A percentile compares a stretch with the other conserved stretches of the same genome.
Conservation (phyloP, 2,113 vertebrate species). For the Phrynosoma blainvillii region DNA sequence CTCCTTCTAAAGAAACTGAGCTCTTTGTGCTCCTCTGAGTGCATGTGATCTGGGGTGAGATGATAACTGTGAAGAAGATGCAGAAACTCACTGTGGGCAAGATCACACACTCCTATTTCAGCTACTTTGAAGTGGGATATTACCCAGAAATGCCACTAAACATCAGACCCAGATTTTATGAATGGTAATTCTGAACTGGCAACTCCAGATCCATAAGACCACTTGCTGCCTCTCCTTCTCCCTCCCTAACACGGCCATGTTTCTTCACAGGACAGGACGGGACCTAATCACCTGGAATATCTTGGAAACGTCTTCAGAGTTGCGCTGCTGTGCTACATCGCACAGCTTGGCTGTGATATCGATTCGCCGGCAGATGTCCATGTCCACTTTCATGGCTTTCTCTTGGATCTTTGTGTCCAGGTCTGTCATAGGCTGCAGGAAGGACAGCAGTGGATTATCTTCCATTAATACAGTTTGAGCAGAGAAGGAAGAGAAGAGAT, state of each 20-base stretch:
- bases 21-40: background rate
- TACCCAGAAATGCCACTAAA: background rate
- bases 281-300: conserved; percentile 92
- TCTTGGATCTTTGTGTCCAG: conserved; percentile 98
- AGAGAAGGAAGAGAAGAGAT: conserved; percentile 45
- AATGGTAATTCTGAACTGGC: background rate
- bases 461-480: conserved; percentile 68
- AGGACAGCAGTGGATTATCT: conserved; percentile 79
- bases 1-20: background rate
- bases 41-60: background rate
- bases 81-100: background rate
- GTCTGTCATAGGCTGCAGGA: conserved; percentile 95
- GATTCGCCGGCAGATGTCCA: conserved; percentile 99
- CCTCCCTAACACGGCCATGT: conserved; percentile 24
- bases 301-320: conserved; percentile 98
- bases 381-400: conserved; percentile 98
- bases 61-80: background rate
- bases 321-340: conserved; percentile 97
- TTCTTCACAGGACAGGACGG: conserved; percentile 47
- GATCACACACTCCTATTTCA: background rate
- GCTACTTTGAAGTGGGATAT: background rate
- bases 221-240: conserved; percentile 24
- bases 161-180: accelerated
- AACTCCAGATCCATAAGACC: background rate
- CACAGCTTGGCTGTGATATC: conserved; percentile 99